These are phyloP conservation scores for Amazona guildingii DNA, from an alignment of 2,113 vertebrate genomes.

Conservation along the genomic window DNA sequence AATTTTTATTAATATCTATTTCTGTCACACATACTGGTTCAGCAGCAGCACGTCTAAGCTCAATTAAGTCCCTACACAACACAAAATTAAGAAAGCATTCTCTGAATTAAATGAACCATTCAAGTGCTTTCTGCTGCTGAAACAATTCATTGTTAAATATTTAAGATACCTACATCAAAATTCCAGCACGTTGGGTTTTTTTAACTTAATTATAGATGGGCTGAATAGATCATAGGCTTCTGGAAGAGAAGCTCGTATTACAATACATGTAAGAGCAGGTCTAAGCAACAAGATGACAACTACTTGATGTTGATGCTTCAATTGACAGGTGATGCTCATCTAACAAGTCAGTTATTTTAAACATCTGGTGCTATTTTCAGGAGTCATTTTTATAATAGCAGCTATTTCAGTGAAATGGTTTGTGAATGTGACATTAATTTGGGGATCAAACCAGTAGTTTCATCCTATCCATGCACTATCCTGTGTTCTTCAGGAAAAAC, in stretches of 20 bases:
- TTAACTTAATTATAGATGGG: not conserved
- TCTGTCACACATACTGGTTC: not conserved
- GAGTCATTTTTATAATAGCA: not conserved
- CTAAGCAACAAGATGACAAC: not conserved
- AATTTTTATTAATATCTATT: not conserved
- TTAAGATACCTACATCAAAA: not conserved
- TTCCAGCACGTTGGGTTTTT: accelerated
- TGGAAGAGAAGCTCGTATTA: not conserved
- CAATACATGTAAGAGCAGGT: not conserved
- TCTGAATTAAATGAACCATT: not conserved
- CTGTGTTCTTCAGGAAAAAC: not conserved
- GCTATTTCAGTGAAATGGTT: not conserved
- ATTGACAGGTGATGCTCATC: not conserved
- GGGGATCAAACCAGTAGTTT: not conserved
- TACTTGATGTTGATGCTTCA: not conserved
- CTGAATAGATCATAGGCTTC: not conserved
- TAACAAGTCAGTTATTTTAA: not conserved
- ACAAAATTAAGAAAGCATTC: not conserved
- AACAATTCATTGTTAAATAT: not conserved
- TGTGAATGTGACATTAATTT: not conserved
- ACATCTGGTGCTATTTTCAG: not conserved
- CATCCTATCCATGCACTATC: not conserved
- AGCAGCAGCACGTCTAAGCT: not conserved
- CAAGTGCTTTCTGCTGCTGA: not conserved
- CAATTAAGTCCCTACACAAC: not conserved